These are phyloP conservation scores for Chaenocephalus aceratus DNA, from an alignment of 2,113 vertebrate species.

Conservation along the genomic window DNA sequence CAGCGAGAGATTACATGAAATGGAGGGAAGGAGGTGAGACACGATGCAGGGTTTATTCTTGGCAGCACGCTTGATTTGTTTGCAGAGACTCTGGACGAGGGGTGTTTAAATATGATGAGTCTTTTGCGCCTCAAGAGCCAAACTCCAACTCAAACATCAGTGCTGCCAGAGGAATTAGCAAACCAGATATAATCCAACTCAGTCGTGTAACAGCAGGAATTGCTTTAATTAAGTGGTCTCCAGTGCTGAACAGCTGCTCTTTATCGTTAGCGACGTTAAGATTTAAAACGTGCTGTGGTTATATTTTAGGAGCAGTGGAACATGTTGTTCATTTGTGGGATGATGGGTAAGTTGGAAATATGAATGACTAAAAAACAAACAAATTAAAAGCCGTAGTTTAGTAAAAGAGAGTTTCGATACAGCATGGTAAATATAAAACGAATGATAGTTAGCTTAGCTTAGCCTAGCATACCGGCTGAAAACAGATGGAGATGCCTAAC, in stretches of 20 bases:
- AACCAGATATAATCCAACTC: slow-evolving; percentile 3
- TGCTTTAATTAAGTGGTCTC: neutral
- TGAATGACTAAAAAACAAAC: too few relatives aligned
- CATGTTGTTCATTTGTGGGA: too few relatives aligned
- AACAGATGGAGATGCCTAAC: too few relatives aligned
- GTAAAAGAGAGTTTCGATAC: too few relatives aligned
- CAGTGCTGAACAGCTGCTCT: neutral
- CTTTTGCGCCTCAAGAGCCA: neutral
- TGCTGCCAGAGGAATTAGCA: neutral
- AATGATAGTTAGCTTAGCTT: too few relatives aligned
- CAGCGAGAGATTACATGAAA: slow-evolving; percentile 26
- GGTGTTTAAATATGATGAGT: slow-evolving; percentile 29
- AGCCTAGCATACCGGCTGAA: too few relatives aligned
- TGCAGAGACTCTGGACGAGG: slow-evolving; percentile 11
- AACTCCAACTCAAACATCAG: slow-evolving; percentile 18
- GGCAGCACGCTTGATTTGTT: slow-evolving; percentile 23
- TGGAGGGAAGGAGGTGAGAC: slow-evolving; percentile 15
- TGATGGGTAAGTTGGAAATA: too few relatives aligned
- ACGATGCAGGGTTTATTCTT: slow-evolving; percentile 12
- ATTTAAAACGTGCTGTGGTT: neutral
- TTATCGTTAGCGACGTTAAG: neutral
- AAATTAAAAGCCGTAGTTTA: too few relatives aligned
- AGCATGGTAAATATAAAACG: too few relatives aligned
- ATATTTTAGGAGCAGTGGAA: too few relatives aligned
- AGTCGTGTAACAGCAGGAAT: slow-evolving; percentile 5